Evolutionary conservation across 2,113 vertebrate species (phyloP), one percentile per base, ranked within the genome.

Genomic region (Oceanites oceanicus): DNA sequence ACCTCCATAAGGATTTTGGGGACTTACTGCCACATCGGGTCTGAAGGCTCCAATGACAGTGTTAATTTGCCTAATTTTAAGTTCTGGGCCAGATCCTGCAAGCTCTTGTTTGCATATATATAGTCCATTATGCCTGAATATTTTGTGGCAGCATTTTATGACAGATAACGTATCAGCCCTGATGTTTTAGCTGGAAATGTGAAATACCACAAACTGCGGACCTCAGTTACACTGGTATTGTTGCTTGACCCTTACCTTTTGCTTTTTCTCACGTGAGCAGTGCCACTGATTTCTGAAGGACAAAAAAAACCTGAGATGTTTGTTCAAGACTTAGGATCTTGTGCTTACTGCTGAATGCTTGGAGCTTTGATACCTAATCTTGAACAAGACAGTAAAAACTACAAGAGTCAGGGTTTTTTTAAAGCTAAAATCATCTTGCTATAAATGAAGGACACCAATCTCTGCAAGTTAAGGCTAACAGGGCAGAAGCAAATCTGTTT

Each of bases 51-150:
- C 27, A 62, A 83, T 22, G 12, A 34, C 78, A 80, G 15, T 44
- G 71, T 63, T 79, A 82, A 87, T 95, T 79, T 91, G 63, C 66
- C 34, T 94, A 27, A 79, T 87, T 85, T 86, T 72, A 79, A 89
- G 53, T 66, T 72, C 76, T 82, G 70, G 44, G 49, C 36, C 58
- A 67, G 74, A 79, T 79, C 10, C 27, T 79, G 36, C 32, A 53
- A 47, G 29, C 26, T 81, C 23, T 44, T 87, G 9, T 87, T 79
- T 65, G 50, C 74, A 62, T 52, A 27, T 52, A 27, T 63, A 7
- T 25, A 62, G 49, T 61, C 56, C 23, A 13, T 84, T 82, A 53
- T 53, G 25, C 34, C 27, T 59, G 77, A 85, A 58, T 82, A 72
- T 38, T 81, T 70, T 9, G 8, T 15, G 74, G 32, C 3, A 2